phyloP scores from a whole-genome alignment of 2,888 invertebrate species.

The Leptogaster cylindrica region DNA sequence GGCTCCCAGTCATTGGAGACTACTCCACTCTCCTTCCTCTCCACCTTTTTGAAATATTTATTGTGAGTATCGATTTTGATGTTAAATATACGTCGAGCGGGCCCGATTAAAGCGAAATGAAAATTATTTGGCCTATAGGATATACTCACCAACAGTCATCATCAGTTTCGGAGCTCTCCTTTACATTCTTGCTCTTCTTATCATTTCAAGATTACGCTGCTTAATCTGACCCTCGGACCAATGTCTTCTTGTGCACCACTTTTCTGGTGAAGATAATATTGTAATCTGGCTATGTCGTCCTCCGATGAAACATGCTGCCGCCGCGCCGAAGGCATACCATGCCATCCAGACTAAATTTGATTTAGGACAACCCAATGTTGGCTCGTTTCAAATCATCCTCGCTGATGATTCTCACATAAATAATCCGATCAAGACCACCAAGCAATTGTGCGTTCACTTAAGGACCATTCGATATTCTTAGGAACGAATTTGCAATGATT shows the following conservation, averaged over 20 bases:
- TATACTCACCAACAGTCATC: slow-evolving; percentile 18
- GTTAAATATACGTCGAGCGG: slow-evolving; percentile 37
- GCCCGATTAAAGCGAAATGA: slow-evolving; percentile 35
- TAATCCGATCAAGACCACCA: slow-evolving; percentile 32
- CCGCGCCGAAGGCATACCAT: slow-evolving; percentile 15
- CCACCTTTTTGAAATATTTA: slow-evolving; percentile 37
- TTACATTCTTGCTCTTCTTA: not conserved
- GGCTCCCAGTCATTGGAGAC: no score
- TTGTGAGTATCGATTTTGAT: slow-evolving; percentile 36
- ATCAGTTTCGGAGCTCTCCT: slow-evolving; percentile 13
- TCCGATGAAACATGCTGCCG: slow-evolving; percentile 32
- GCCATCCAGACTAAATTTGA: slow-evolving; percentile 27
- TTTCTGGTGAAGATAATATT: slow-evolving; percentile 38
- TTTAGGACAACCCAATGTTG: slow-evolving; percentile 22
- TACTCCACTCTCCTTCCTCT: slow-evolving; percentile 14
- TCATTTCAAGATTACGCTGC: slow-evolving; percentile 29
- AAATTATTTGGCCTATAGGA: slow-evolving; percentile 39
- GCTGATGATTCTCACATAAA: slow-evolving; percentile 34
- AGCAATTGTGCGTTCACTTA: slow-evolving; percentile 7
- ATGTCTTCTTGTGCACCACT: slow-evolving; percentile 20
- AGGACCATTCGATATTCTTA: no score
- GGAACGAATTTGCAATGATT: no score
- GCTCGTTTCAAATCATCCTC: not conserved
- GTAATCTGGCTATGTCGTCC: slow-evolving; percentile 36
- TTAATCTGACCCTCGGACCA: slow-evolving; percentile 8